Conservation (phyloP, 1,140 invertebrate genomes). For the Meloidogyne exigua region DNA sequence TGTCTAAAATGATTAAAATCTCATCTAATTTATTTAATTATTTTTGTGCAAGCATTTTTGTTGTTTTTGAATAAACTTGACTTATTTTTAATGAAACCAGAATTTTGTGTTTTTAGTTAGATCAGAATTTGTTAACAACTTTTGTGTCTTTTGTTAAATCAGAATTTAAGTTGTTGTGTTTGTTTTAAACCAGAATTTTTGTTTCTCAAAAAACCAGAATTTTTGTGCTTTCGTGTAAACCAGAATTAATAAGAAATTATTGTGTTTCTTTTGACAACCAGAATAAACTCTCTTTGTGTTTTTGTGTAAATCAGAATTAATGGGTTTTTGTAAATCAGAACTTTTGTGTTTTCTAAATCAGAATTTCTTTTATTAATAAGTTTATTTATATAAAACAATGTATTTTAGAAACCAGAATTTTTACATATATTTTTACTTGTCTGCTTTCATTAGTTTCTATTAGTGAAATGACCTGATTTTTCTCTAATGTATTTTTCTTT, state of each 20-base stretch:
- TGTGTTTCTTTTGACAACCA: no score
- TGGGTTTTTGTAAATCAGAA: no score
- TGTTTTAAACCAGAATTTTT: no score
- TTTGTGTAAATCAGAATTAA: background rate
- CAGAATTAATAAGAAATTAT: background rate
- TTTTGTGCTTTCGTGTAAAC: background rate
- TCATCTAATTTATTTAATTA: background rate
- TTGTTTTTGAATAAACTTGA: background rate
- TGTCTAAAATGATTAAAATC: background rate
- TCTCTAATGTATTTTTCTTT: no score
- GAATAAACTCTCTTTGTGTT: no score
- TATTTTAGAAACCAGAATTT: background rate
- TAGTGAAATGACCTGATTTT: no score
- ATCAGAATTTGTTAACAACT: background rate
- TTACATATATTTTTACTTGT: background rate
- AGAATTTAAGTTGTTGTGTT: no score
- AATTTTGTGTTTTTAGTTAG: background rate
- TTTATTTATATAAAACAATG: no score
- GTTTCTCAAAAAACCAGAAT: background rate
- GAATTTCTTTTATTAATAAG: background rate
- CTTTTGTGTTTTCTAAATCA: background rate
- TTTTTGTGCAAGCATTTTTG: background rate
- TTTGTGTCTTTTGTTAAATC: background rate
- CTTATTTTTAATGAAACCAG: no score
- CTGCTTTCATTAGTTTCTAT: no score